Evolutionary conservation across 2,797 vertebrate genomes (phyloP).

Genomic region (Furcifer pardalis): DNA sequence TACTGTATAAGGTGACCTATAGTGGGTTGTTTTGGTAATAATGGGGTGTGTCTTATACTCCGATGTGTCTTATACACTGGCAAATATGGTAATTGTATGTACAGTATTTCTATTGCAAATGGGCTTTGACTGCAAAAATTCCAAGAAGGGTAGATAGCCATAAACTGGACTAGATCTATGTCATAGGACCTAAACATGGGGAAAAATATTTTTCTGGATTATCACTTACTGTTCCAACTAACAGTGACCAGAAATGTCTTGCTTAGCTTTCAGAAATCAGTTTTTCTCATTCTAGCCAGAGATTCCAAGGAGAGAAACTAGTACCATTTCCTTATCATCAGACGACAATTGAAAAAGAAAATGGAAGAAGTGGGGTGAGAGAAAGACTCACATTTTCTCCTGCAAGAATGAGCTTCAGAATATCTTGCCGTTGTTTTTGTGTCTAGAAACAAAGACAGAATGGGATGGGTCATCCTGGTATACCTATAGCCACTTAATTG

Average conservation of each 20-base stretch:
- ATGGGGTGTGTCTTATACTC: too few species aligned
- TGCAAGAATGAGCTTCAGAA: conserved; percentile 80
- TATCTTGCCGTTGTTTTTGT: conserved; percentile 77
- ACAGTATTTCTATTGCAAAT: too few species aligned
- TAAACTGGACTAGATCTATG: not conserved
- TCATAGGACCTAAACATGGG: not conserved
- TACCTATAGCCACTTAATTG: not conserved
- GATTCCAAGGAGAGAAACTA: not conserved
- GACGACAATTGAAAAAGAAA: not conserved
- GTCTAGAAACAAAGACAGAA: conserved; percentile 63
- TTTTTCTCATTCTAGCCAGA: not conserved
- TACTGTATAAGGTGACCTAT: too few species aligned
- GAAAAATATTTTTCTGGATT: too few species aligned
- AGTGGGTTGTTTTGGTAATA: too few species aligned
- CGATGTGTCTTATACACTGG: too few species aligned
- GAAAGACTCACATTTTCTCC: conserved; percentile 80
- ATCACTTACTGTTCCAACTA: too few species aligned
- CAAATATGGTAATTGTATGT: too few species aligned
- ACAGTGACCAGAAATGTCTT: too few species aligned
- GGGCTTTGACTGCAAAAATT: not conserved
- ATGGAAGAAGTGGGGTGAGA: too few species aligned
- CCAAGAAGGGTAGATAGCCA: not conserved
- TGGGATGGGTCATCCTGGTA: not conserved
- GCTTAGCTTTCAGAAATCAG: not conserved
- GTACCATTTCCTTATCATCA: not conserved